phyloP scores from a whole-genome alignment of 1,140 invertebrate genomes.

The Habropoda laboriosa region DNA sequence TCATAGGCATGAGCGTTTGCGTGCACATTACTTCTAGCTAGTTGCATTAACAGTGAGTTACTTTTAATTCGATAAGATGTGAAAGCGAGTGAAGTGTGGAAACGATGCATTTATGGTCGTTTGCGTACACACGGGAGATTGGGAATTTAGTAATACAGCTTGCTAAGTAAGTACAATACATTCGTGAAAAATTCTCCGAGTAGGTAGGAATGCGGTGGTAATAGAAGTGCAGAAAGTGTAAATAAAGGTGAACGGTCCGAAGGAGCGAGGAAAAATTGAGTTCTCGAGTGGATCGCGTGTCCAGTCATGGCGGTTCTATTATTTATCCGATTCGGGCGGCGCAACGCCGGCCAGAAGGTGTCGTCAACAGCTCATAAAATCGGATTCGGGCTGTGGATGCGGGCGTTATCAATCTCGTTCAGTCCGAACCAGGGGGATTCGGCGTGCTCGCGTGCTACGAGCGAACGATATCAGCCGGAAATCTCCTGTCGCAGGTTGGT shows the following conservation, averaged over 20 bases:
- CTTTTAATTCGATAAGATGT: background rate
- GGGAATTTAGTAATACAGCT: too few species aligned
- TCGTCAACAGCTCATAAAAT: constrained; percentile 53
- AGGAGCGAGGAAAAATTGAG: constrained; percentile 11
- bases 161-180: too few species aligned
- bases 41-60: background rate
- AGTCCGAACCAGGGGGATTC: constrained; percentile 35
- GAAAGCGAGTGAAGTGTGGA: too few species aligned
- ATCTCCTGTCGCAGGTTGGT: constrained; percentile 73
- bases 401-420: constrained; percentile 63
- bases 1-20: background rate
- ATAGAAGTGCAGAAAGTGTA: too few species aligned
- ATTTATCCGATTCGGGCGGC: constrained; percentile 7
- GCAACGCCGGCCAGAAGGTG: constrained; percentile 4
- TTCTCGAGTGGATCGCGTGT: constrained; percentile 32
- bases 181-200: too few species aligned
- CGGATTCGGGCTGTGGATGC: constrained; percentile 37
- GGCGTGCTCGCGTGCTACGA: constrained; percentile 65
- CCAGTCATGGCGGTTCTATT: constrained; percentile 28
- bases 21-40: background rate
- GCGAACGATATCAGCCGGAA: constrained; percentile 69
- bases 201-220: too few species aligned
- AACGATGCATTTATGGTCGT: too few species aligned
- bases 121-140: too few species aligned
- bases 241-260: too few species aligned